Percentiles rank a stretch among this genome's conserved stretches.
phyloP scores from a whole-genome alignment of 2,888 invertebrate genomes.

The Agonopterix arenella region DNA sequence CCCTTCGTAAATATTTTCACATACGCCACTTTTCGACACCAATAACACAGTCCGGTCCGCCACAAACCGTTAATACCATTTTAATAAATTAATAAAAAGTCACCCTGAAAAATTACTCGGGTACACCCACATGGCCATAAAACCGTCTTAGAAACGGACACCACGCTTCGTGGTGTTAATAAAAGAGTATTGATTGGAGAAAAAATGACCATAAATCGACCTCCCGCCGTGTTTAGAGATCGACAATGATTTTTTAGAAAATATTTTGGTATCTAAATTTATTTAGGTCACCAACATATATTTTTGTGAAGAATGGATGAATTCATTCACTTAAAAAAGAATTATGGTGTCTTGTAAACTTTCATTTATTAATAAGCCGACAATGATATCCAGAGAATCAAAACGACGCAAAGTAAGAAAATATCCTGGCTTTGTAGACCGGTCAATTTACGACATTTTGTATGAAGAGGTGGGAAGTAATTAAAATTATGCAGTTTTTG shows the following conservation, averaged over 20 bases:
- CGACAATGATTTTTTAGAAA: slow-evolving; percentile 21
- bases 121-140: slow-evolving; percentile 35
- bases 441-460: too few species aligned
- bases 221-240: slow-evolving; percentile 25
- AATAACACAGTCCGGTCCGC: slow-evolving; percentile 9
- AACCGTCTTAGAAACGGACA: slow-evolving; percentile 17
- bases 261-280: slow-evolving; percentile 16
- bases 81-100: slow-evolving; percentile 7
- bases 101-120: slow-evolving; percentile 27
- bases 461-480: too few species aligned
- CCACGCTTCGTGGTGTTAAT: slow-evolving; percentile 16
- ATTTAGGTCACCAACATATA: slow-evolving; percentile 20
- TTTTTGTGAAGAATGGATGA: slow-evolving; percentile 2
- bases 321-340: too few species aligned
- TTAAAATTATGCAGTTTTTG: too few species aligned
- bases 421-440: too few species aligned
- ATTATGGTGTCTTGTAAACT: too few species aligned
- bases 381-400: too few species aligned
- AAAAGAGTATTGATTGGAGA: slow-evolving; percentile 26
- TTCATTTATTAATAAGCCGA: too few species aligned
- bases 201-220: slow-evolving; percentile 25
- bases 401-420: too few species aligned
- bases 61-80: slow-evolving; percentile 14
- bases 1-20: not conserved
- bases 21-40: slow-evolving; percentile 5